Conservation (phyloP, 2,797 vertebrate genomes). For the Fratercula arctica region DNA sequence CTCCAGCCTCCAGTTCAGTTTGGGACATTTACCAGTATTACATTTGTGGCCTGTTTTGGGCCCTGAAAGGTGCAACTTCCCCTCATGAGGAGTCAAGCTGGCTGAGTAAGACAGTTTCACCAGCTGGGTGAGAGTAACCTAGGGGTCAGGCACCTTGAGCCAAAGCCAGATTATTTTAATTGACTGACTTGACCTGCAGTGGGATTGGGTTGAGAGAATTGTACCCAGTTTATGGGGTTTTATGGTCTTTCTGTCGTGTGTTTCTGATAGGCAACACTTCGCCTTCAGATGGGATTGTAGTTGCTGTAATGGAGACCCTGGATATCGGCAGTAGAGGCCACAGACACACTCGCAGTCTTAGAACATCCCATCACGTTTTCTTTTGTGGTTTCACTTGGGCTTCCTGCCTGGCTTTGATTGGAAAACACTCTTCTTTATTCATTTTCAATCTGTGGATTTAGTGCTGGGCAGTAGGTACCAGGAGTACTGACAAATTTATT, state of each 20-base stretch:
- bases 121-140: background rate
- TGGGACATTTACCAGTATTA: background rate
- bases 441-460: background rate
- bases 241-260: background rate
- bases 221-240: background rate
- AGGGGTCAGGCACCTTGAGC: background rate
- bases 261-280: background rate
- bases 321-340: background rate
- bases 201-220: background rate
- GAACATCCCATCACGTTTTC: background rate
- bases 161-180: background rate
- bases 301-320: background rate
- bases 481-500: background rate
- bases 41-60: background rate
- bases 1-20: background rate
- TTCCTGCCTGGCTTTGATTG: slow-evolving; percentile 44
- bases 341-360: background rate
- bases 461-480: background rate
- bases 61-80: background rate
- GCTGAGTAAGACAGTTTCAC: background rate
- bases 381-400: slow-evolving; percentile 9
- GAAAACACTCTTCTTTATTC: background rate
- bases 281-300: background rate
- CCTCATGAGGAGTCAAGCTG: background rate
- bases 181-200: background rate